Conservation (phyloP, 2,797 vertebrate genomes). For the Oreochromis grahami region DNA sequence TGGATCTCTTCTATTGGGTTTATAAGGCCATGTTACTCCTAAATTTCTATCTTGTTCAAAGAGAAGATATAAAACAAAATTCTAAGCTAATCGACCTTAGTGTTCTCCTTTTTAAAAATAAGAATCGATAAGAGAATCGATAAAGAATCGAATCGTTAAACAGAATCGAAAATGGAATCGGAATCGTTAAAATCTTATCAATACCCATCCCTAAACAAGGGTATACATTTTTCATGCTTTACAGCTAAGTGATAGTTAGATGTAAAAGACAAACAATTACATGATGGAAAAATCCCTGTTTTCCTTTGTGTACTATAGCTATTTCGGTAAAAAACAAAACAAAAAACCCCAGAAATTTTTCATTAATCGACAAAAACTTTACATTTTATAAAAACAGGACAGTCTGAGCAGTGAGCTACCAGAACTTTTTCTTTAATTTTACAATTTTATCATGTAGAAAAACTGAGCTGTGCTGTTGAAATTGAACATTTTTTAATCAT, state of each 20-base stretch:
- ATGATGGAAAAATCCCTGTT: not conserved
- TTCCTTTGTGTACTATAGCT: not conserved
- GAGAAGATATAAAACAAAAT: too few species aligned
- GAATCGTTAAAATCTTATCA: too few species aligned
- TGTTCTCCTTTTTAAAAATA: too few species aligned
- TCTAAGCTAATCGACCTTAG: too few species aligned
- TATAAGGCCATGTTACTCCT: too few species aligned
- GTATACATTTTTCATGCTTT: not conserved
- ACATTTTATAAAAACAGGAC: not conserved
- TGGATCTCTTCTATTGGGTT: too few species aligned
- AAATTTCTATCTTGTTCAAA: too few species aligned
- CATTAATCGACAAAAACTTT: not conserved
- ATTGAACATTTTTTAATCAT: not conserved
- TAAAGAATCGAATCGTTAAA: too few species aligned
- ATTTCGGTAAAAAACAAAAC: not conserved
- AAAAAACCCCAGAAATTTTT: rapidly evolving
- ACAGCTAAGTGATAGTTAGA: not conserved
- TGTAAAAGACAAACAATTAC: not conserved
- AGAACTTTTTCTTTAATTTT: not conserved
- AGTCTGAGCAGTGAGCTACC: not conserved
- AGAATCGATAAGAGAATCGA: too few species aligned
- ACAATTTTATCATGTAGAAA: not conserved
- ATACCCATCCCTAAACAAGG: too few species aligned
- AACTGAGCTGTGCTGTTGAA: not conserved
- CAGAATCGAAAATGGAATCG: too few species aligned